Evolutionary conservation across 2,113 vertebrate genomes (phyloP).

Genomic region (Mormyrus iriodes): DNA sequence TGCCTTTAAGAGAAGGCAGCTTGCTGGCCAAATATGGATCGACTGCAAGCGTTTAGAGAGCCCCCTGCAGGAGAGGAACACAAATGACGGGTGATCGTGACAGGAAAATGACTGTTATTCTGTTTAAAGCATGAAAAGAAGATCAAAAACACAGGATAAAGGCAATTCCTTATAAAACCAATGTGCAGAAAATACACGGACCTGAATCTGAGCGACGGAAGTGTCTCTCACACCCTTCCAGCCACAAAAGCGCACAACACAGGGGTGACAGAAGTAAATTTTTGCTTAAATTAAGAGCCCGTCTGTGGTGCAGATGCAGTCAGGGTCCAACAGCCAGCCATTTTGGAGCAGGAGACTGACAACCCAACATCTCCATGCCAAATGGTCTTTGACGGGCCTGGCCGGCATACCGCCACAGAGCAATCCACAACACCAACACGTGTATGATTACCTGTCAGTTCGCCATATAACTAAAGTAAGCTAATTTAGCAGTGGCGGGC

Average conservation of each 20-base stretch:
- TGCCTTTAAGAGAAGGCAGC: conserved; percentile 48
- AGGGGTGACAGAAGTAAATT: background rate
- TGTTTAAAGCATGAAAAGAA: background rate
- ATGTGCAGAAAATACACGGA: background rate
- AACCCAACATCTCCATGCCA: background rate
- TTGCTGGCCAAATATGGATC: conserved; percentile 48
- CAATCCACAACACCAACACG: background rate
- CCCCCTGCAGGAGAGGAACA: background rate
- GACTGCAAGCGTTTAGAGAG: conserved; percentile 35
- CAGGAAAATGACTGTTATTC: background rate
- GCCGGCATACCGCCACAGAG: background rate
- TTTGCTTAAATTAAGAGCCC: background rate
- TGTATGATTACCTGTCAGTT: background rate
- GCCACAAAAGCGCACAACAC: background rate
- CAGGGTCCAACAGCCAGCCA: too few species aligned
- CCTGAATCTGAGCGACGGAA: background rate
- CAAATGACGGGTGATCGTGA: background rate
- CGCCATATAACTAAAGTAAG: background rate
- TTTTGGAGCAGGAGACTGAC: too few species aligned
- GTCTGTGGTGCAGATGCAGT: background rate
- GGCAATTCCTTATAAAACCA: background rate
- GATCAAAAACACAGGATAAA: background rate
- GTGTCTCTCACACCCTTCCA: background rate
- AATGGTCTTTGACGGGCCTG: background rate
- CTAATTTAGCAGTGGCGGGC: background rate